These are phyloP conservation scores for Lithophane leautieri DNA, from an alignment of 2,888 invertebrate genomes.

Conservation along the genomic window DNA sequence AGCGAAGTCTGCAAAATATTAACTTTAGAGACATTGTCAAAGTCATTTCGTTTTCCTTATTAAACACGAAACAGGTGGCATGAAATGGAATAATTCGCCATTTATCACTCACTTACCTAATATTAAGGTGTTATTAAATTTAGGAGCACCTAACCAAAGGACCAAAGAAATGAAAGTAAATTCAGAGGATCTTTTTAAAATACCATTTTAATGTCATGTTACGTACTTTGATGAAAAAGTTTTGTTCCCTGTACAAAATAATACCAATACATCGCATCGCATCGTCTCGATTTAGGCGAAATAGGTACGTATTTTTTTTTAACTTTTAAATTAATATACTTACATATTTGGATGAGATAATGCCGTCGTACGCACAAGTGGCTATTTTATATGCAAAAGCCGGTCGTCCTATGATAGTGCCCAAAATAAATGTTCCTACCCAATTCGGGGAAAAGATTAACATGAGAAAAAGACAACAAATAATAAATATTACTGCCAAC, in stretches of 20 bases:
- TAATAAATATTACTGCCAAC: not conserved
- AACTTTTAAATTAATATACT: not conserved
- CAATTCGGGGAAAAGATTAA: not conserved
- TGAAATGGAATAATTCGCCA: conserved; percentile 5
- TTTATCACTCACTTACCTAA: conserved; percentile 29
- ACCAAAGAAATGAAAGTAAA: not conserved
- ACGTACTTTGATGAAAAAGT: not conserved
- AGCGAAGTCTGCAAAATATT: conserved; percentile 33
- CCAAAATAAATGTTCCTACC: not conserved
- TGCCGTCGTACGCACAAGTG: not conserved
- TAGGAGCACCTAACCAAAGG: not conserved
- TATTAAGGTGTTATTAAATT: conserved; percentile 21
- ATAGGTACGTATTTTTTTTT: not conserved
- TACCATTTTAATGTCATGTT: not conserved
- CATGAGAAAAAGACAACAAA: not conserved
- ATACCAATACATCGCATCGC: too few species aligned
- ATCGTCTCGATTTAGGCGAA: not conserved
- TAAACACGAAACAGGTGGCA: conserved; percentile 30
- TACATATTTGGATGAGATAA: not conserved
- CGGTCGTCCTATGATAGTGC: not conserved
- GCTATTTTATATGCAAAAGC: not conserved
- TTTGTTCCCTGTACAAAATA: not conserved
- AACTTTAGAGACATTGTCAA: conserved; percentile 23
- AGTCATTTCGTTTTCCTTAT: conserved; percentile 20
- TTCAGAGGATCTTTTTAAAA: too few species aligned